These are phyloP conservation scores for Mus spicilegus DNA, from an alignment of 2,113 vertebrate species.

Conservation along the genomic window DNA sequence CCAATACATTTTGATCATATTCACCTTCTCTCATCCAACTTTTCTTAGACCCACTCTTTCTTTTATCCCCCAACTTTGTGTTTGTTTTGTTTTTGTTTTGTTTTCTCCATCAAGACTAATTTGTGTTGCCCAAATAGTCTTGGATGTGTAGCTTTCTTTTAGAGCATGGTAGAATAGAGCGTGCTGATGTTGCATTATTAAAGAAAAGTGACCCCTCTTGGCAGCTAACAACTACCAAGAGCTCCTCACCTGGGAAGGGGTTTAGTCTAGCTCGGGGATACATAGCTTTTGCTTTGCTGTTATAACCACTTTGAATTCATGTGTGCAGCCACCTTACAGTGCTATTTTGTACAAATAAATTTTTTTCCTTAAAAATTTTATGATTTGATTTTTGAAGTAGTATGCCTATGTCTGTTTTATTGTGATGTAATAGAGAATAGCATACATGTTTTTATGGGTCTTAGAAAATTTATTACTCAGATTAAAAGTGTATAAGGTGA, in stretches of 20 bases:
- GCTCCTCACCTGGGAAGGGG: background rate
- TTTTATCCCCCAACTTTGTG: background rate
- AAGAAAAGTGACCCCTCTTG: background rate
- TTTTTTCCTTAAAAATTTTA: background rate
- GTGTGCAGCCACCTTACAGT: no score
- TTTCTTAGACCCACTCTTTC: background rate
- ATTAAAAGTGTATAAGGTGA: slow-evolving; percentile 19
- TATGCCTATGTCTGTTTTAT: background rate
- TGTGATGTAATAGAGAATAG: background rate
- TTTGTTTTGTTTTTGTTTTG: background rate
- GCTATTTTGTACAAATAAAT: background rate
- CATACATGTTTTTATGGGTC: background rate
- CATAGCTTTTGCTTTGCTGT: background rate
- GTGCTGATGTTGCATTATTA: no score
- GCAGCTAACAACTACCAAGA: background rate
- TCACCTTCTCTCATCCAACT: background rate
- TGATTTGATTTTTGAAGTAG: background rate
- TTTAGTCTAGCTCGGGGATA: background rate
- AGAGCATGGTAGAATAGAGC: no score
- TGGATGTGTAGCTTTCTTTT: background rate
- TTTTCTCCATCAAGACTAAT: background rate
- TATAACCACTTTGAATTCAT: background rate
- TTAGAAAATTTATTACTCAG: slow-evolving; percentile 41
- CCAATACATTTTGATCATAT: background rate
- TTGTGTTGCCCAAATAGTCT: background rate